Percentiles rank a stretch among this genome's conserved stretches.
Evolutionary conservation across 2,797 vertebrate genomes (phyloP).

Genomic region (Sebastes hopkinsi): DNA sequence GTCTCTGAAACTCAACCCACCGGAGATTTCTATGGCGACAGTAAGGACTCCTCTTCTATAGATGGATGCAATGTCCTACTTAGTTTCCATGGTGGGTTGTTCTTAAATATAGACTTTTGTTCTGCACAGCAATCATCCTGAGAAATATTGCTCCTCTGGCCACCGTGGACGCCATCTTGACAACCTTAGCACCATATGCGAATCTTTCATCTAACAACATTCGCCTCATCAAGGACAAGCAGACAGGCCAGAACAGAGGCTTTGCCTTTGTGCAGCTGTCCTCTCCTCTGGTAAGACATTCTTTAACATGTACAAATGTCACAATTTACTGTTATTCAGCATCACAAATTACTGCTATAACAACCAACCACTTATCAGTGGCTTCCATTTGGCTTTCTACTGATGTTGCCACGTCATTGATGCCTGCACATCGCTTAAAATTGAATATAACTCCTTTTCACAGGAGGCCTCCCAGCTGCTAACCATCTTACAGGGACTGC

Average conservation of each 20-base stretch:
- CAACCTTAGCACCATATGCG: conserved; percentile 92
- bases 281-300: conserved; percentile 91
- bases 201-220: conserved; percentile 96
- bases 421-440: background rate
- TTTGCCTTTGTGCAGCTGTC: conserved; percentile 98
- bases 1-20: conserved; percentile 89
- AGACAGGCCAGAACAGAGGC: conserved; percentile 97
- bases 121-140: conserved; percentile 92
- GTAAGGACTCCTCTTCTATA: conserved; percentile 78
- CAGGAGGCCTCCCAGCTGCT: conserved; percentile 98
- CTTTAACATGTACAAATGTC: background rate
- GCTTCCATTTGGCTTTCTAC: background rate
- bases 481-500: conserved; percentile 95
- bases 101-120: background rate
- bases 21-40: conserved; percentile 97
- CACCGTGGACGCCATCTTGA: conserved; percentile 95
- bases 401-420: background rate
- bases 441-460: background rate
- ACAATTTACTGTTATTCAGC: background rate
- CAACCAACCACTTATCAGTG: background rate
- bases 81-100: background rate
- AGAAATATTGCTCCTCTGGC: conserved; percentile 95
- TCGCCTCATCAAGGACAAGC: conserved; percentile 98
- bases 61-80: background rate
- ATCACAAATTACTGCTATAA: background rate